phyloP scores from a whole-genome alignment of 1,140 invertebrate species.

The Heliconius eleuchia region DNA sequence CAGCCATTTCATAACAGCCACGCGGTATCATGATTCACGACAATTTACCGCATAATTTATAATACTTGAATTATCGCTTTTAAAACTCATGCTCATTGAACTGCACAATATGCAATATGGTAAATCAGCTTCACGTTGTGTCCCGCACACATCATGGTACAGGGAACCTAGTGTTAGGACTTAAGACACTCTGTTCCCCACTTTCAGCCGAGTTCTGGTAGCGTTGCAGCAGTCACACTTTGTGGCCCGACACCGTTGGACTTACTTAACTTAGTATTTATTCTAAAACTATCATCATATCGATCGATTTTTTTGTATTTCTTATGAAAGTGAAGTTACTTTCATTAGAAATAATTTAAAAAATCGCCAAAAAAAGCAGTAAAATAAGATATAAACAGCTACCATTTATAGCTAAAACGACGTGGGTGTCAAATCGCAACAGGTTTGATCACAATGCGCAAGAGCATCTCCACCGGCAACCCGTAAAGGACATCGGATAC shows the following conservation, averaged over 20 bases:
- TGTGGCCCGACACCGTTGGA: too few relatives aligned
- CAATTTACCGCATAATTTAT: slow-evolving; percentile 44
- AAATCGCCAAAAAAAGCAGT: slow-evolving; percentile 17
- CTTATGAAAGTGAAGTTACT: too few relatives aligned
- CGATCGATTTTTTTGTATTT: too few relatives aligned
- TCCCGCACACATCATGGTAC: too few relatives aligned
- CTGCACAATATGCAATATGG: not conserved
- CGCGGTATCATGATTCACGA: slow-evolving; percentile 51
- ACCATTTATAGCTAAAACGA: slow-evolving; percentile 34
- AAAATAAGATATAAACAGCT: not conserved
- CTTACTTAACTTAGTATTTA: not conserved
- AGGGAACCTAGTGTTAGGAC: too few relatives aligned
- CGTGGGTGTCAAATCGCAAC: slow-evolving; percentile 44
- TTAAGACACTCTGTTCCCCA: too few relatives aligned
- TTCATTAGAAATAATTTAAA: too few relatives aligned
- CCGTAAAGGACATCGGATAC: slow-evolving; percentile 63
- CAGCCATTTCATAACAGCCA: slow-evolving; percentile 52
- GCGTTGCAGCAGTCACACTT: too few relatives aligned
- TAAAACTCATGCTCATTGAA: not conserved
- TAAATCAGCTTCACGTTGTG: too few relatives aligned
- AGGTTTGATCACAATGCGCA: slow-evolving; percentile 40
- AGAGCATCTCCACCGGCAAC: slow-evolving; percentile 40
- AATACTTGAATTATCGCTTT: slow-evolving; percentile 40
- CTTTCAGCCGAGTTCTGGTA: too few relatives aligned
- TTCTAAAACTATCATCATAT: not conserved